Evolutionary conservation across 2,113 vertebrate genomes (phyloP), one percentile per base, ranked within the genome.

Genomic region (Seriola rivoliana): DNA sequence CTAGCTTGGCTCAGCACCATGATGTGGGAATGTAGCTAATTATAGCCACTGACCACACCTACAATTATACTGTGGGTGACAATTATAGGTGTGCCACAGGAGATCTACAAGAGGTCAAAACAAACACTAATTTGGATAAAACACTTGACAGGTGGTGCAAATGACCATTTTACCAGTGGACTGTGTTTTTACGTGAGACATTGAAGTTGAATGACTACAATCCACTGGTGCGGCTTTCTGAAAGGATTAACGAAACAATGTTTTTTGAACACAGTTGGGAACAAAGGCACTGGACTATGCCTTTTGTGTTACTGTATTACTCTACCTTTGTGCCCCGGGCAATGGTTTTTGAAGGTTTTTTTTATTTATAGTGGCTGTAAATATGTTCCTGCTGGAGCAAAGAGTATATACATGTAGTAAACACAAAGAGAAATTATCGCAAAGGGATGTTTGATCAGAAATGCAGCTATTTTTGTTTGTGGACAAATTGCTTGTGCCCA

Each of bases 11-110:
- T 65, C 23, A 17, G 42, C 16, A 42, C 9, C 75, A 72, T n/a
- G 58, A 59, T 34, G 76, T 48, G n/a, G 38, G 21, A 8, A 13
- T 36, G 12, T 10, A 42, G 40, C 40, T 42, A 23, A 65, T 34
- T 79, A 59, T 34, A 25, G 38, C 40, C 5, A 34, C 19, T 57
- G 73, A 75, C 59, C 87, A 64, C 82, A 65, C 69, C 82, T 46
- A 4, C 7, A 40, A 59, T 57, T 83, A 52, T 67, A 7, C 32
- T 21, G 40, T 50, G 5, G 3, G 29, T 29, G 29, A n/a, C 46
- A 57, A 57, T 50, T 48, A 38, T 52, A 68, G 58, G 23, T n/a
- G 34, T 6, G 13, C 4, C 10, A 12, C 52, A 40, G 32, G 6
- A 23, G 23, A 44, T 52, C 25, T 36, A 0, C 40, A 52, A 59